Conservation (phyloP, 2,797 vertebrate genomes). For the Megalops cyprinoides region DNA sequence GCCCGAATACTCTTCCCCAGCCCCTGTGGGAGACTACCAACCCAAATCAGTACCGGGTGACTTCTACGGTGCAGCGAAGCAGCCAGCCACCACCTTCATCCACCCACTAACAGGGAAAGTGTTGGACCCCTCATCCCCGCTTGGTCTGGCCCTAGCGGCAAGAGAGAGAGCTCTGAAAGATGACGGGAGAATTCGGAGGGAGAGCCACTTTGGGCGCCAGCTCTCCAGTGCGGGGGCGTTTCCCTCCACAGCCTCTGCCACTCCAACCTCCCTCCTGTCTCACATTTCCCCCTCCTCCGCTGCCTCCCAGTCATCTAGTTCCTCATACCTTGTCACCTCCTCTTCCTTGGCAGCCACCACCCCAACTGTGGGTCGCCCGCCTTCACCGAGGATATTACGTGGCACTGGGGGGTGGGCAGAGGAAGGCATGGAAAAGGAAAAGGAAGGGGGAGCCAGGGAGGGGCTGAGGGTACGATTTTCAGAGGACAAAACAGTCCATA, state of each 20-base stretch:
- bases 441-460: conserved; percentile 56
- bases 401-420: conserved; percentile 27
- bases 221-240: conserved; percentile 71
- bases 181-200: conserved; percentile 73
- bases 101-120: conserved; percentile 92
- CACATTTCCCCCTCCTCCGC: conserved; percentile 42
- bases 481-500: conserved; percentile 62
- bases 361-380: conserved; percentile 71
- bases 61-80: conserved; percentile 57
- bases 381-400: conserved; percentile 73
- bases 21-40: conserved; percentile 68
- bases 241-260: conserved; percentile 67
- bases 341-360: conserved; percentile 67
- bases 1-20: conserved; percentile 75
- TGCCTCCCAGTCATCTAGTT: conserved; percentile 65
- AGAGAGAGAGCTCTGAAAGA: conserved; percentile 88
- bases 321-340: conserved; percentile 69
- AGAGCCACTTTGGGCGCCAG: conserved; percentile 76
- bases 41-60: conserved; percentile 71
- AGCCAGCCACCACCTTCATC: conserved; percentile 81
- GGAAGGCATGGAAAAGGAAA: conserved; percentile 60
- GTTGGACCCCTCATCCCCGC: conserved; percentile 86
- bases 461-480: conserved; percentile 75
- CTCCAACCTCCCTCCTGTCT: conserved; percentile 68
- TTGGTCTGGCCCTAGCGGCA: conserved; percentile 87